phyloP scores from a whole-genome alignment of 2,797 vertebrate species.

The Falco columbarius region DNA sequence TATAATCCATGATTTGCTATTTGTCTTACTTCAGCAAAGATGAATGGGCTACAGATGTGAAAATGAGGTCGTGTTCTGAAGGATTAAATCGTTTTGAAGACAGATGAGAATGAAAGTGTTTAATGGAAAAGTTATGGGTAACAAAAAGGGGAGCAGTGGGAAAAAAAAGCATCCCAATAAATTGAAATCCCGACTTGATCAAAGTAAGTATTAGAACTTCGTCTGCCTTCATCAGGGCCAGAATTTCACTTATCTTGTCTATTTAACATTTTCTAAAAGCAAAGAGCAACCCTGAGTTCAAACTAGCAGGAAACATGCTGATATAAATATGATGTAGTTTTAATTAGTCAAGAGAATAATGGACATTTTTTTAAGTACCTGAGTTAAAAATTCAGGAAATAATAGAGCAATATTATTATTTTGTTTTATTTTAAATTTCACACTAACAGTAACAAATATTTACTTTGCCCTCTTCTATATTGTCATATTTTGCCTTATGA shows the following conservation, averaged over 20 bases:
- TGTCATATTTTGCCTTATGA: background rate
- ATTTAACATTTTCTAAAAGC: background rate
- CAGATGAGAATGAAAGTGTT: background rate
- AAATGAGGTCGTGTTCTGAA: background rate
- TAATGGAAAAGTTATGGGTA: background rate
- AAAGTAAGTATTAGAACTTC: background rate
- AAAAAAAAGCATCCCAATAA: background rate
- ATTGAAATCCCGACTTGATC: background rate
- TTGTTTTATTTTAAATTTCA: background rate
- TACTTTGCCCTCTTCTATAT: background rate
- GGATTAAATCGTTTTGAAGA: background rate
- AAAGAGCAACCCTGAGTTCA: background rate
- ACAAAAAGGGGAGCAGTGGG: background rate
- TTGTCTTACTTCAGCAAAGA: background rate
- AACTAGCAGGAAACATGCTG: background rate
- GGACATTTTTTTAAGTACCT: background rate
- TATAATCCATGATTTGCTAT: background rate
- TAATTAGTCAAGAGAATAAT: constrained; percentile 19
- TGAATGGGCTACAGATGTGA: background rate
- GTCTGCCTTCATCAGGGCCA: background rate
- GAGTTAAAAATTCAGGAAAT: background rate
- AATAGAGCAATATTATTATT: background rate
- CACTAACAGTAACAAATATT: background rate
- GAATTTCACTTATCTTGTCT: background rate
- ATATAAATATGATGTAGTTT: constrained; percentile 2